Percentiles rank a stretch among this genome's conserved stretches.
These are phyloP conservation scores for Gortyna flavago DNA, from an alignment of 2,888 invertebrate species.

Conservation along the genomic window DNA sequence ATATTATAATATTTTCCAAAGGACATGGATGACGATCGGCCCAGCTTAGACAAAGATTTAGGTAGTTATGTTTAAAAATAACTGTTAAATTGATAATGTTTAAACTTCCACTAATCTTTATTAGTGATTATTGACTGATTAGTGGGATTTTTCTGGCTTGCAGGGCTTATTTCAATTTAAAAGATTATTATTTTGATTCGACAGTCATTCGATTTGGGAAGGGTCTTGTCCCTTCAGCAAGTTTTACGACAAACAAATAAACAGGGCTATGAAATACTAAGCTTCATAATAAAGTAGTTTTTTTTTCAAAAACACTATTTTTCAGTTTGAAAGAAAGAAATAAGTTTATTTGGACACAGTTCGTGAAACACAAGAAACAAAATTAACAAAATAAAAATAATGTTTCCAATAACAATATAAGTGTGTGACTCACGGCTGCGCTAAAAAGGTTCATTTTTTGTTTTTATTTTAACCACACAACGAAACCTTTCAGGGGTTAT, in stretches of 20 bases:
- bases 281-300: background rate
- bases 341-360: no score
- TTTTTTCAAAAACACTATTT: background rate
- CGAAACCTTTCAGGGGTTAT: background rate
- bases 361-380: no score
- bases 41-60: background rate
- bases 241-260: background rate
- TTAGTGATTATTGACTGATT: background rate
- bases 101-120: background rate
- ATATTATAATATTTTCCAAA: background rate
- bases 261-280: background rate
- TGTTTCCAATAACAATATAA: no score
- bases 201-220: background rate
- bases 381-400: no score
- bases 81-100: background rate
- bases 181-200: background rate
- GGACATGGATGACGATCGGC: background rate
- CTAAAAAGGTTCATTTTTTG: no score
- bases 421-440: no score
- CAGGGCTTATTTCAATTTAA: background rate
- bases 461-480: background rate
- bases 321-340: background rate
- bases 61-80: background rate
- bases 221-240: background rate
- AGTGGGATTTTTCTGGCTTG: background rate